phyloP scores from a whole-genome alignment of 2,113 vertebrate species.

The Neolamprologus toae region DNA sequence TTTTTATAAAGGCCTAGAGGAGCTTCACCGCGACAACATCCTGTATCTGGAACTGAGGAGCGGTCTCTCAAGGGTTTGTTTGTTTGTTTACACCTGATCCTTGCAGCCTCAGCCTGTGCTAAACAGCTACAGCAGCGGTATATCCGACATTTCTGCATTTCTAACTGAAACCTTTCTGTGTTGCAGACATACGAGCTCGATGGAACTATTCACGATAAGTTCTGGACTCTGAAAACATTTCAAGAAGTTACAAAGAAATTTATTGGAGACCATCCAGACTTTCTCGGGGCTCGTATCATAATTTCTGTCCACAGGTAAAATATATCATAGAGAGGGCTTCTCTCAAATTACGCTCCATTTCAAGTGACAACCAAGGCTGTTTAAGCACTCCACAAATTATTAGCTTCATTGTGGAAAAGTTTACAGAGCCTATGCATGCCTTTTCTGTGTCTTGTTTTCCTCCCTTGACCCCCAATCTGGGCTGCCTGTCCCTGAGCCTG shows the following conservation, averaged over 20 bases:
- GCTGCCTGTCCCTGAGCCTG: neutral
- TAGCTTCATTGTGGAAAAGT: neutral
- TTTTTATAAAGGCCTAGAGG: slow-evolving; percentile 73
- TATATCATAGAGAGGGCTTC: neutral
- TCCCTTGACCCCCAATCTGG: neutral
- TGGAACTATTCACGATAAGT: slow-evolving; percentile 71
- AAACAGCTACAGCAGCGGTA: neutral
- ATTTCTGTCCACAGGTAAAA: slow-evolving; percentile 66
- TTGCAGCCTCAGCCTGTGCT: neutral
- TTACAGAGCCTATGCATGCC: neutral
- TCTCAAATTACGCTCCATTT: neutral
- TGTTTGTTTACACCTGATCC: slow-evolving; percentile 11
- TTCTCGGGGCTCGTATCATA: slow-evolving; percentile 81
- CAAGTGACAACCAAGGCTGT: neutral
- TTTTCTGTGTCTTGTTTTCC: neutral
- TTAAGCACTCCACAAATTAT: neutral
- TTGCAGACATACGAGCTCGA: slow-evolving; percentile 84
- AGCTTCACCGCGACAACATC: slow-evolving; percentile 80
- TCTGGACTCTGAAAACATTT: slow-evolving; percentile 76
- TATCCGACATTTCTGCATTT: neutral
- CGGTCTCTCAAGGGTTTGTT: slow-evolving; percentile 73
- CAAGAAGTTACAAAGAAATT: slow-evolving; percentile 73
- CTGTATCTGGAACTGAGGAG: slow-evolving; percentile 83
- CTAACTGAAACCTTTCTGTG: neutral
- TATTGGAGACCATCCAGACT: slow-evolving; percentile 73